Evolutionary conservation across 2,888 invertebrate species (phyloP), one percentile per base, ranked within the genome.

Genomic region (Steromphala cineraria): DNA sequence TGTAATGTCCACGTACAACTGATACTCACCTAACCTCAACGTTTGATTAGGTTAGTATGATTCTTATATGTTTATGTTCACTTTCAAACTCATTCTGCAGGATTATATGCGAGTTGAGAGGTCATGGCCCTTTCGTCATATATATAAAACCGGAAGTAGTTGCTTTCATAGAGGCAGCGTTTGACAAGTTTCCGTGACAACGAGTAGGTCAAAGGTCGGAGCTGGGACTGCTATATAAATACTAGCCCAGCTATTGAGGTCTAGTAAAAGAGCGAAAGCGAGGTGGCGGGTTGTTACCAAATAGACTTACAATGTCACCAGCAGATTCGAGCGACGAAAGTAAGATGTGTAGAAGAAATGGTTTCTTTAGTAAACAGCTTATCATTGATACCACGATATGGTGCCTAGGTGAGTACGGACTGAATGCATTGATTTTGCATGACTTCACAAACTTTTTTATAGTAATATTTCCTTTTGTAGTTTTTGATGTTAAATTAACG

Each of bases 361-460:
- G 62, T 28, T 62, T 15, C 17, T 17, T 62, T 17, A 62, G 28
- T 13, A 62, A 21, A n/a, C 77, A 77, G 19, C n/a, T 77, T 17
- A 31, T 77, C 40, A 56, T 36, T 17, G 77, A 77, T 56, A 36
- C 55, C 28, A 56, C 19, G 7, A 77, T 77, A 36, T 77, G 80
- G 46, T 80, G 74, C 53, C 55, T 74, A n/a, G 80, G 80, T 75
- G 75, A 36, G 46, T 74, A 19, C 13, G 8, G n/a, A n/a, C n/a
- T n/a, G n/a, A n/a, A n/a, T n/a, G n/a, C n/a, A 15, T 75, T 28
- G 21, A 40, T 46, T 46, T 46, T 46, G 46, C 46, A 46, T 46
- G 46, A 46, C 13, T 46, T 46, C 1, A 13, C 5, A 4, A 46
- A 46, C 10, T 46, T 46, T 46, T 46, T 10, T 8, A 10, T 46